Percentiles rank a stretch among this genome's conserved stretches.
Conservation (phyloP, 2,797 vertebrate species). For the Esox lucius region DNA sequence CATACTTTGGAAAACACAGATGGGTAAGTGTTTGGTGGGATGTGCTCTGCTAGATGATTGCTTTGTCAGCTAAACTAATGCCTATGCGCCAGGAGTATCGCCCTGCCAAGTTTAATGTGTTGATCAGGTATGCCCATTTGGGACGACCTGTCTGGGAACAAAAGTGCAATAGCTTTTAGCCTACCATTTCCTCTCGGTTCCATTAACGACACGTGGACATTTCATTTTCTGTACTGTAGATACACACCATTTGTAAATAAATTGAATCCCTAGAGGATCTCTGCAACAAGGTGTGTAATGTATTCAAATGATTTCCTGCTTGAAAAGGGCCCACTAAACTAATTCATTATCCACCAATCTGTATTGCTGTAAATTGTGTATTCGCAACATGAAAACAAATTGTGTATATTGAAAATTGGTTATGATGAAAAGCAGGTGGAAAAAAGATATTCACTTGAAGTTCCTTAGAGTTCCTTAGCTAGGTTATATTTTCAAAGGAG, state of each 20-base stretch:
- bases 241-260: not conserved
- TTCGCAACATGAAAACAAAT: not conserved
- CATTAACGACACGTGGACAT: slow-evolving; percentile 41
- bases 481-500: not conserved
- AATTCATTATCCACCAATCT: not conserved
- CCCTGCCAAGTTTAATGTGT: too few species aligned
- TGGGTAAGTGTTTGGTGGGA: too few species aligned
- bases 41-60: too few species aligned
- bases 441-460: not conserved
- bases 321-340: slow-evolving; percentile 20
- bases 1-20: too few species aligned
- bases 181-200: slow-evolving; percentile 29
- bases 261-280: slow-evolving; percentile 11
- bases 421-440: not conserved
- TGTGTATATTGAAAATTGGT: not conserved
- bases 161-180: slow-evolving; percentile 11
- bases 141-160: too few species aligned
- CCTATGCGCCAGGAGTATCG: too few species aligned
- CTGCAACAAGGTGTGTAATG: slow-evolving; percentile 18
- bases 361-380: not conserved
- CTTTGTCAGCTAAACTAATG: too few species aligned
- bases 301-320: slow-evolving; percentile 22
- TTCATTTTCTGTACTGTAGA: not conserved
- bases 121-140: too few species aligned
- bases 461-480: too few species aligned